Conservation (phyloP, 2,888 invertebrate species). For the Drosophila nr. perissopoda region DNA sequence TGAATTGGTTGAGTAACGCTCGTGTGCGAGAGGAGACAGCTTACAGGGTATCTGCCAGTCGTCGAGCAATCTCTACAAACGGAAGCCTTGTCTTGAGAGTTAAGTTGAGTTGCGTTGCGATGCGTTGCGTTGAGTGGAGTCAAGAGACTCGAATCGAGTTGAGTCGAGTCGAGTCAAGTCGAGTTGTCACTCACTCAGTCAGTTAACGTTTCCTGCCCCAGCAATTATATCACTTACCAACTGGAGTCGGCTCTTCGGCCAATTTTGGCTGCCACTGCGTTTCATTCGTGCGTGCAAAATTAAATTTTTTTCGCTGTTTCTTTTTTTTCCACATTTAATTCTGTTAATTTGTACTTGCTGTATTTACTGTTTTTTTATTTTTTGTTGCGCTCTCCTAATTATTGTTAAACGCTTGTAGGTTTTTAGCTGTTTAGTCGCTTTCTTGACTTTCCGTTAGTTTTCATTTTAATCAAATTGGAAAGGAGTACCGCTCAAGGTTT, state of each 20-base stretch:
- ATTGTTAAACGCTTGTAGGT: constrained; percentile 44
- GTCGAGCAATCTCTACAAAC: constrained; percentile 2
- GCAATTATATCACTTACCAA: constrained; percentile 76
- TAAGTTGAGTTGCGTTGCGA: not conserved
- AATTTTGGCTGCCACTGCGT: constrained; percentile 44
- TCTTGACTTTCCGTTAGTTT: constrained; percentile 34
- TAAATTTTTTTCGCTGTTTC: constrained; percentile 40
- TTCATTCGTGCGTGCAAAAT: constrained; percentile 77
- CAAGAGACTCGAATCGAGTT: constrained; percentile 6
- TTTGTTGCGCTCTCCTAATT: constrained; percentile 43
- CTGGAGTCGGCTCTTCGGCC: constrained; percentile 34
- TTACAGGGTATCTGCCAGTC: constrained; percentile 1
- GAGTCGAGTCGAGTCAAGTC: constrained; percentile 34
- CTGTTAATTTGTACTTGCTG: not conserved
- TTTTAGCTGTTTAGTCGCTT: constrained; percentile 38
- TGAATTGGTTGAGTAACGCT: not conserved
- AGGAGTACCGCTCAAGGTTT: constrained; percentile 6
- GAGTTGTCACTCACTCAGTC: constrained; percentile 60
- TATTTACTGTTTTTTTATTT: constrained; percentile 3
- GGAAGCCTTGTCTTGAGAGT: too few species aligned
- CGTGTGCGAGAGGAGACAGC: not conserved
- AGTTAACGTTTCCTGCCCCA: constrained; percentile 72
- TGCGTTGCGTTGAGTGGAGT: not conserved
- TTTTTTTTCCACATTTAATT: constrained; percentile 8
- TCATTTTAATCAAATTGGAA: constrained; percentile 36